Evolutionary conservation across 2,888 invertebrate genomes (phyloP), one percentile per base, ranked within the genome.

Genomic region (Buathra laborator): DNA sequence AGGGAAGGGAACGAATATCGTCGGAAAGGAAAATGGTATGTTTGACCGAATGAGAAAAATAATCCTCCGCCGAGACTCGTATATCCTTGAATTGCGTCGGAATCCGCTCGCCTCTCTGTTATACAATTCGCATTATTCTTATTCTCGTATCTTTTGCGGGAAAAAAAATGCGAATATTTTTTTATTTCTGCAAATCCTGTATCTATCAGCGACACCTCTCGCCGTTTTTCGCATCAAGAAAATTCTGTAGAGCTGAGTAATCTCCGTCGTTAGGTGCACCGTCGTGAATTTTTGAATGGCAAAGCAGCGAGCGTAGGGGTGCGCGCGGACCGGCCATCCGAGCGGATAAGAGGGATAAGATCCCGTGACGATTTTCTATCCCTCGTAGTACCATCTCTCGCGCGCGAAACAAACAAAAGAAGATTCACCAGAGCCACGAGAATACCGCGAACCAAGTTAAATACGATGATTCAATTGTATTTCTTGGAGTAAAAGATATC

Each of bases 221-320:
- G 32, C 76, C 83, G 88, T 86, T 88, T 88, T 89, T 88, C 37
- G 88, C 87, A 86, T 84, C 83, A 87, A 86, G 88, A 88, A 89
- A 88, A 90, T 88, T 89, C 89, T 81, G 84, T 6, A 85, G 72
- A 88, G 88, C 89, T 89, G 87, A 89, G 87, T 91, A 91, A 91
- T 91, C 89, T 89, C 86, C 79, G 88, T 87, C 79, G 88, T 87
- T 88, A 81, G 66, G 66, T 24, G 79, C 70, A 19, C 56, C 56
- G 62, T 0, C 14, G 59, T 3, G 29, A 59, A 51, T 62, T 75
- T 64, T 37, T 51, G 46, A 64, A 75, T 64, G 64, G 62, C 62
- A 51, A 62, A 89, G 88, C 89, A 90, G 82, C 80, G 88, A 72
- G 70, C 67, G 62, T 51, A 44, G 56, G 53, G 16, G n/a, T 37